Conservation (phyloP, 1,140 invertebrate genomes). For the Neodiprion fabricii region DNA sequence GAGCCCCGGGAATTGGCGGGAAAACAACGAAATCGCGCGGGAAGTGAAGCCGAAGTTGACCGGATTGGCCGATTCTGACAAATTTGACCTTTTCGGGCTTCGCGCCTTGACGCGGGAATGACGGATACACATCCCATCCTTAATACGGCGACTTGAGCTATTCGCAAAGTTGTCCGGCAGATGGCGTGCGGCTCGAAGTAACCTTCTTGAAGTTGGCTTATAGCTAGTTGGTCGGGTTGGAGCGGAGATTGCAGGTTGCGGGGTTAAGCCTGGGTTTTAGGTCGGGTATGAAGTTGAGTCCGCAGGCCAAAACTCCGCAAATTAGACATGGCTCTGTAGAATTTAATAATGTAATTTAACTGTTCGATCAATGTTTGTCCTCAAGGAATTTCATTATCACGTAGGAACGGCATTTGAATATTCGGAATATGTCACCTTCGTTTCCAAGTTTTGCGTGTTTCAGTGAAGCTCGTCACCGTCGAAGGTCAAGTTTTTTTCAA, state of each 20-base stretch:
- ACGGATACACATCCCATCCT: too few species aligned
- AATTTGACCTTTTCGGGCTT: too few species aligned
- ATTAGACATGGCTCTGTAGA: neutral
- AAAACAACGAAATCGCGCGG: too few species aligned
- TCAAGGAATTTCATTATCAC: neutral
- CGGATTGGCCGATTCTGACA: too few species aligned
- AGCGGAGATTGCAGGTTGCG: neutral
- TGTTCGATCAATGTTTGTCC: conserved; percentile 1
- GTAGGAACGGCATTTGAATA: too few species aligned
- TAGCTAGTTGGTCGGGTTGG: neutral
- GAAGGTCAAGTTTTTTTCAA: too few species aligned
- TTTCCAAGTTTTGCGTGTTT: too few species aligned
- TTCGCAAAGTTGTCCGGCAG: neutral
- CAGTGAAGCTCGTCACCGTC: too few species aligned
- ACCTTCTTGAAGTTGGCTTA: neutral
- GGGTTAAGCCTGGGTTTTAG: neutral
- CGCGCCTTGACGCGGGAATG: too few species aligned
- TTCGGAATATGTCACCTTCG: too few species aligned
- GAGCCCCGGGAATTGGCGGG: too few species aligned
- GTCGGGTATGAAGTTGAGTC: neutral
- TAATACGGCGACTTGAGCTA: neutral
- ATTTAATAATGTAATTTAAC: conserved; percentile 5
- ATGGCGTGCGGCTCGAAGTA: neutral
- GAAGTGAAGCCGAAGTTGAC: too few species aligned
- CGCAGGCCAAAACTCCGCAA: neutral